Conservation (phyloP, 2,888 invertebrate species). For the Phortica okadai region DNA sequence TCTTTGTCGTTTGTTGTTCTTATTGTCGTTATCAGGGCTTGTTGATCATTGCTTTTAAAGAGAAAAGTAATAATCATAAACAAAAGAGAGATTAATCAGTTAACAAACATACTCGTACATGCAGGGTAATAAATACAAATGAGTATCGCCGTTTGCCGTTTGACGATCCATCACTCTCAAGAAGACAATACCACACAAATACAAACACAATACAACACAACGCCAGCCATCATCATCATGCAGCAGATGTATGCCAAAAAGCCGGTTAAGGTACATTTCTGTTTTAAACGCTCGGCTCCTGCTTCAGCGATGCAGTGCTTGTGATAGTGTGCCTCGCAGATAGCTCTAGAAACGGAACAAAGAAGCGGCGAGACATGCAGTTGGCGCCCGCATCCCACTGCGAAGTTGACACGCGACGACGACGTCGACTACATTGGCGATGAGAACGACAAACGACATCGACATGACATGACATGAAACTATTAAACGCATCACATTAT, state of each 20-base stretch:
- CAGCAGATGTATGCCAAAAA: neutral
- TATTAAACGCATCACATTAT: constrained; percentile 16
- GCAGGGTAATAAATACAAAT: neutral
- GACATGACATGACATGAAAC: constrained; percentile 8
- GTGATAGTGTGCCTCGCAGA: no score
- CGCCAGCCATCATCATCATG: neutral
- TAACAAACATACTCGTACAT: constrained; percentile 6
- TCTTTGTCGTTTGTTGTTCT: neutral
- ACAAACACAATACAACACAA: neutral
- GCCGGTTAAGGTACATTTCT: neutral
- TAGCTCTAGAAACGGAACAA: no score
- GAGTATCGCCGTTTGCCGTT: neutral
- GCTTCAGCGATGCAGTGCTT: no score
- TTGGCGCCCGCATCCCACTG: constrained; percentile 14
- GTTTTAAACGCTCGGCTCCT: neutral
- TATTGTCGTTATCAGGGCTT: neutral
- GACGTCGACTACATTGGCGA: neutral
- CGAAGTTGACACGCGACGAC: neutral
- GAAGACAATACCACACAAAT: neutral
- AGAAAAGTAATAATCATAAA: neutral
- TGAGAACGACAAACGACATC: neutral
- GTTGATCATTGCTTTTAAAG: neutral
- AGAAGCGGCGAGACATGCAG: no score
- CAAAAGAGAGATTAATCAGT: constrained; percentile 24
- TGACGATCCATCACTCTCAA: constrained; percentile 2